A percentile compares a stretch with the other conserved stretches of the same genome.
Conservation (phyloP, 1,140 invertebrate species). For the Drosophila nikananu region DNA sequence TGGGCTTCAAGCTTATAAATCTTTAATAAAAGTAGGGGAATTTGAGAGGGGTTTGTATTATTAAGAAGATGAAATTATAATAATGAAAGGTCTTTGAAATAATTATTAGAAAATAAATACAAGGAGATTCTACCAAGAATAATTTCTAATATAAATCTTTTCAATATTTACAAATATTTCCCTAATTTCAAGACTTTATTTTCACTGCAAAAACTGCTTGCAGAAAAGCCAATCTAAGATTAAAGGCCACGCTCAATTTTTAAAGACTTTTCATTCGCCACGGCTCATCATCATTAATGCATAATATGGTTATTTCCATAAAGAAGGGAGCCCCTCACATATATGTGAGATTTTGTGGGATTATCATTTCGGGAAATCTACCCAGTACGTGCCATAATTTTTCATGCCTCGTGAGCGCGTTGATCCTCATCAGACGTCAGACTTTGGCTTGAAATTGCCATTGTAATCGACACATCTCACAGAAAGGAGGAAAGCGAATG, state of each 20-base stretch:
- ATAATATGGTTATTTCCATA: constrained; percentile 49
- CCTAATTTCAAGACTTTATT: not conserved
- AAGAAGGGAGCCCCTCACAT: constrained; percentile 12
- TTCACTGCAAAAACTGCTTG: not conserved
- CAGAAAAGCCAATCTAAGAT: constrained; percentile 18
- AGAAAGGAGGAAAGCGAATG: constrained; percentile 36
- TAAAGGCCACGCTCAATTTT: constrained; percentile 30
- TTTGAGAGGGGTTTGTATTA: too few relatives aligned
- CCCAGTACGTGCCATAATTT: constrained; percentile 69
- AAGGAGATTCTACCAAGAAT: rapidly evolving
- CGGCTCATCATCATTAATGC: constrained; percentile 55
- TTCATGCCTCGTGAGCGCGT: constrained; percentile 62
- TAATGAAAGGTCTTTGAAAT: not conserved
- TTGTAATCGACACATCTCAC: constrained; percentile 78
- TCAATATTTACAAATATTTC: not conserved
- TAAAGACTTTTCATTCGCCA: constrained; percentile 33
- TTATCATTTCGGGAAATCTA: constrained; percentile 76
- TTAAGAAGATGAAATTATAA: not conserved
- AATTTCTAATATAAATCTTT: not conserved
- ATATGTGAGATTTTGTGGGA: constrained; percentile 32
- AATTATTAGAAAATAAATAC: not conserved
- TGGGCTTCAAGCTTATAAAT: not conserved
- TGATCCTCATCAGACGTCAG: constrained; percentile 76
- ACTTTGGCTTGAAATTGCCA: constrained; percentile 70
- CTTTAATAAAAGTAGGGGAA: not conserved